Percentiles rank a stretch among this genome's conserved stretches.
These are phyloP conservation scores for Eristalinus aeneus DNA, from an alignment of 2,888 invertebrate species.

Conservation along the genomic window DNA sequence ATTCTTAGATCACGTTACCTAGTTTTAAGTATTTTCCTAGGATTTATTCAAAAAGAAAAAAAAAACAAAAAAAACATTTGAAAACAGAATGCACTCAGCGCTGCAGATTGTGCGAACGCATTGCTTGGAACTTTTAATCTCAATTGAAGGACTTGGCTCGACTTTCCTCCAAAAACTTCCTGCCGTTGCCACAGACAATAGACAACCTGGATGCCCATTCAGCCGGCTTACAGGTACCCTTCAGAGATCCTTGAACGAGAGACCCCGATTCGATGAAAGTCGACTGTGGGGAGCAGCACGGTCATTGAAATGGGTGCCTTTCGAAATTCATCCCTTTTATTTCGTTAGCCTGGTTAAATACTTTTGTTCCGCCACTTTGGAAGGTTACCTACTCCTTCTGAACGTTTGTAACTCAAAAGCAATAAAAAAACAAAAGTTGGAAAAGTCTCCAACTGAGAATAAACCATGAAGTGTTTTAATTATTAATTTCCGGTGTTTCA, in stretches of 20 bases:
- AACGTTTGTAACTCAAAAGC: neutral
- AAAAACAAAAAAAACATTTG: too few relatives aligned
- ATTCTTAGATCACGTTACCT: too few relatives aligned
- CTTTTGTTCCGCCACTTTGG: neutral
- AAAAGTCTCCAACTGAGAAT: slow-evolving; percentile 36
- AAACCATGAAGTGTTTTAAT: slow-evolving; percentile 68
- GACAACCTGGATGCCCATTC: neutral
- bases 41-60: too few relatives aligned
- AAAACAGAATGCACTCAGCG: neutral
- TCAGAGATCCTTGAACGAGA: slow-evolving; percentile 4
- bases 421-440: slow-evolving; percentile 11
- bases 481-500: slow-evolving; percentile 67
- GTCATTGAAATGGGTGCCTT: slow-evolving; percentile 14
- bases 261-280: slow-evolving; percentile 1
- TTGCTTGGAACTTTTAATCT: neutral
- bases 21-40: too few relatives aligned
- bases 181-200: neutral
- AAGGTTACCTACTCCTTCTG: neutral
- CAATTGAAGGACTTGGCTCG: neutral
- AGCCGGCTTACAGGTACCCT: neutral
- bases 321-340: slow-evolving; percentile 28
- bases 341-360: slow-evolving; percentile 30
- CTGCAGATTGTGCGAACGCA: neutral
- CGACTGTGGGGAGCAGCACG: neutral
- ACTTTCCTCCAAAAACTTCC: neutral